phyloP scores from a whole-genome alignment of 1,140 invertebrate genomes.

The Dolichoris vasculosae region DNA sequence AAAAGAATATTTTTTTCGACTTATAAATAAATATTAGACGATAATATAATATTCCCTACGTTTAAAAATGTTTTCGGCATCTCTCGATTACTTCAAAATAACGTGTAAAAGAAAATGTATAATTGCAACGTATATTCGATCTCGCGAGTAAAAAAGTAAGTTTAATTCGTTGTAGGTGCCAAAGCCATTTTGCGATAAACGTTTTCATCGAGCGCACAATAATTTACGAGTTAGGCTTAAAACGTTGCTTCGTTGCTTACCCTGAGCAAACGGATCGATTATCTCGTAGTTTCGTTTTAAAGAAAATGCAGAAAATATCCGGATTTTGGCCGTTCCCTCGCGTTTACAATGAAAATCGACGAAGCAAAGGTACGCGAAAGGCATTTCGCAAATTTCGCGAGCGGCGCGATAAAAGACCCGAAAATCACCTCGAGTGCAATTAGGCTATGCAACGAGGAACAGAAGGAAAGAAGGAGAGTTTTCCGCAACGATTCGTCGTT shows the following conservation, averaged over 20 bases:
- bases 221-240: background rate
- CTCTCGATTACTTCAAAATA: background rate
- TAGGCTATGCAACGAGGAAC: too few relatives aligned
- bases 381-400: background rate
- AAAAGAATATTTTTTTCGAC: too few relatives aligned
- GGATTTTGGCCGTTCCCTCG: background rate
- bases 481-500: background rate
- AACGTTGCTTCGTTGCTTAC: constrained; percentile 1
- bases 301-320: background rate
- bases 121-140: background rate
- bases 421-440: background rate
- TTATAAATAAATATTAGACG: too few relatives aligned
- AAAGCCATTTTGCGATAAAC: background rate
- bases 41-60: background rate
- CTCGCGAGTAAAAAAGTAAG: background rate
- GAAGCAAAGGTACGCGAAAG: background rate
- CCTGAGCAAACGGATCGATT: background rate
- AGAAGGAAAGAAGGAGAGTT: too few relatives aligned
- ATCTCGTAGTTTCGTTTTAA: background rate
- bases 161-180: background rate
- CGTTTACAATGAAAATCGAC: background rate
- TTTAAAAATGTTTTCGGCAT: background rate
- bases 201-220: background rate
- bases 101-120: background rate
- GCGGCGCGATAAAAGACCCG: background rate